These are phyloP conservation scores for Arenicola marina DNA, from an alignment of 2,888 invertebrate genomes.

Conservation along the genomic window DNA sequence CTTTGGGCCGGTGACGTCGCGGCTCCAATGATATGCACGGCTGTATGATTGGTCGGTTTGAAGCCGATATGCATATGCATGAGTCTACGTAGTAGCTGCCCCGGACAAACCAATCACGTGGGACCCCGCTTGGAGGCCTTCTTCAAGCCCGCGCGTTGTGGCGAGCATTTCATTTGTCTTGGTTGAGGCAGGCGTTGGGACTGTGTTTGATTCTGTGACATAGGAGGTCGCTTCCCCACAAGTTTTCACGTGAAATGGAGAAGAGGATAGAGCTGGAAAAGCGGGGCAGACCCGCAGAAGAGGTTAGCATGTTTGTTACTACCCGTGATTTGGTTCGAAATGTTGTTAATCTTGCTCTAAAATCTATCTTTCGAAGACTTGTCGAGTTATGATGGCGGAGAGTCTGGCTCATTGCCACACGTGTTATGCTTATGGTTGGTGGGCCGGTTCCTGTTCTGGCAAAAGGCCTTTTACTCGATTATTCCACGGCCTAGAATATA, in stretches of 20 bases:
- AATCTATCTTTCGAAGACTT: no score
- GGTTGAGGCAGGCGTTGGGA: background rate
- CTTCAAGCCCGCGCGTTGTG: slow-evolving; percentile 1
- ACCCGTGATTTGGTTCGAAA: no score
- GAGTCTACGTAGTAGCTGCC: background rate
- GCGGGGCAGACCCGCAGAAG: slow-evolving; percentile 85
- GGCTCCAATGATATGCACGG: background rate
- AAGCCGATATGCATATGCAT: background rate
- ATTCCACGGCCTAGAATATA: no score
- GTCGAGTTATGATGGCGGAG: no score
- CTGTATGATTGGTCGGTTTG: background rate
- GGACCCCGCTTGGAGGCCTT: background rate
- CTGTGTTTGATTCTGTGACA: background rate
- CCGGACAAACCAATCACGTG: background rate
- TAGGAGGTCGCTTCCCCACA: background rate
- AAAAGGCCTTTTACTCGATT: no score
- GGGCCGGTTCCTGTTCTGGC: no score
- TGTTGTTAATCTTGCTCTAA: no score
- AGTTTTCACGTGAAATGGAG: slow-evolving; percentile 24
- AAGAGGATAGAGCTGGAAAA: slow-evolving; percentile 86
- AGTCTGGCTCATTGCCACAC: no score
- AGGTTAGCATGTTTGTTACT: slow-evolving; percentile 67
- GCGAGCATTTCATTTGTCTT: slow-evolving; percentile 1
- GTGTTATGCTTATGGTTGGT: no score
- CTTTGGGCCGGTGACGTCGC: background rate